A percentile compares a stretch with the other conserved stretches of the same genome.
Evolutionary conservation across 2,797 vertebrate species (phyloP).

Genomic region (Sandelia bainsii): DNA sequence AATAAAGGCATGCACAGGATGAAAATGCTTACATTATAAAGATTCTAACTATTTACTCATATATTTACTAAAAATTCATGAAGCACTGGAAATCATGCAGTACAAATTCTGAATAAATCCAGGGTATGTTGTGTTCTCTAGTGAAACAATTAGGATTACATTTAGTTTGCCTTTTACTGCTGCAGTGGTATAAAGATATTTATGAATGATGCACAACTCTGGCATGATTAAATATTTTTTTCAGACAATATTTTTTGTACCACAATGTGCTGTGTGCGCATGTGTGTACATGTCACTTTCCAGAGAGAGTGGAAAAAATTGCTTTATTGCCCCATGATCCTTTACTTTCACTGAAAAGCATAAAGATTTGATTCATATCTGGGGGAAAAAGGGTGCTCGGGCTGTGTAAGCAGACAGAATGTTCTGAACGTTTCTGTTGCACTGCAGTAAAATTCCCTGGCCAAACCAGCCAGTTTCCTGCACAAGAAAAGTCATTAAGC

Average conservation of each 20-base stretch:
- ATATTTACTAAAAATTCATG: neutral
- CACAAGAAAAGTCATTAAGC: constrained; percentile 73
- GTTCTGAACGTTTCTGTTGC: constrained; percentile 55
- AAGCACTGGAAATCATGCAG: neutral
- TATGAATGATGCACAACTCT: neutral
- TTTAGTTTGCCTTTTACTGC: neutral
- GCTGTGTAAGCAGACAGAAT: constrained; percentile 34
- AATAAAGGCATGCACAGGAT: neutral
- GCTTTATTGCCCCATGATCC: neutral
- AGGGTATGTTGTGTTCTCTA: neutral
- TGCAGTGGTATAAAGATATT: neutral
- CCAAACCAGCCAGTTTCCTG: constrained; percentile 53
- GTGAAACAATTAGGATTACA: neutral
- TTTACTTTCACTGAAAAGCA: constrained; percentile 20
- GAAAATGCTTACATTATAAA: neutral
- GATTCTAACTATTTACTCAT: neutral
- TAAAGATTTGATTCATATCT: constrained; percentile 5
- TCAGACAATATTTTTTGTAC: too few relatives aligned
- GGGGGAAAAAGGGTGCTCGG: constrained; percentile 1
- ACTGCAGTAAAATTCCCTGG: constrained; percentile 59
- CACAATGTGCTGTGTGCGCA: too few relatives aligned
- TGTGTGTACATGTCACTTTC: too few relatives aligned
- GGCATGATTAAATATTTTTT: neutral
- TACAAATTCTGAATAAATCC: neutral
- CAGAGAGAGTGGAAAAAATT: too few relatives aligned